Conservation (phyloP, 2,888 invertebrate genomes). For the Dicyrtoma fusca region DNA sequence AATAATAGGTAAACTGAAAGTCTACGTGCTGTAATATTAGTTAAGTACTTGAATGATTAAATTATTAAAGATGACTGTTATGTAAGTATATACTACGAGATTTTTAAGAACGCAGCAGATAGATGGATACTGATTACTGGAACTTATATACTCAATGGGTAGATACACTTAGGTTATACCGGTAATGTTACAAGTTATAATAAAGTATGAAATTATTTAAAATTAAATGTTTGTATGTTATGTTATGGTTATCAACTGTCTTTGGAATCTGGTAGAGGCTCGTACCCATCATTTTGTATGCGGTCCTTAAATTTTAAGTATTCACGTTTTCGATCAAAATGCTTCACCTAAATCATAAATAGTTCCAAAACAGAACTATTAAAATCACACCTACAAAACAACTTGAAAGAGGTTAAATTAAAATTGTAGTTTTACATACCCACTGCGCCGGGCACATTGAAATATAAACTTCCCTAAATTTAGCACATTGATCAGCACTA, state of each 20-base stretch:
- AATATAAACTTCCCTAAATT: conserved; percentile 75
- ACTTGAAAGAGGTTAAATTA: neutral
- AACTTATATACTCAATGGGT: too few relatives aligned
- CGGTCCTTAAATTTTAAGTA: conserved; percentile 85
- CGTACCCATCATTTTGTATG: conserved; percentile 83
- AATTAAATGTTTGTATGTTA: too few relatives aligned
- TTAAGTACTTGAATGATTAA: too few relatives aligned
- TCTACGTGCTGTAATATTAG: too few relatives aligned
- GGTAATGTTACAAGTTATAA: too few relatives aligned
- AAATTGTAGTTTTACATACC: conserved; percentile 62
- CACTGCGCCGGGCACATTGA: conserved; percentile 78
- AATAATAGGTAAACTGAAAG: too few relatives aligned
- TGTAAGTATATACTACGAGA: too few relatives aligned
- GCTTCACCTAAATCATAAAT: conserved; percentile 68
- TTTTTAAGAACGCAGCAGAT: too few relatives aligned
- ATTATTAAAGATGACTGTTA: too few relatives aligned
- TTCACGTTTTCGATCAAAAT: conserved; percentile 88
- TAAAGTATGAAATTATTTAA: too few relatives aligned
- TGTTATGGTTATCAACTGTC: neutral
- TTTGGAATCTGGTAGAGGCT: conserved; percentile 61
- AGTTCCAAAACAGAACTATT: neutral
- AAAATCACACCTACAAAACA: neutral
- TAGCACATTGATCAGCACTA: conserved; percentile 67
- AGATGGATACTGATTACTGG: too few relatives aligned
- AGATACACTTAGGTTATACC: too few relatives aligned